phyloP scores from a whole-genome alignment of 2,113 vertebrate genomes.

The Romanogobio albipinnatus region DNA sequence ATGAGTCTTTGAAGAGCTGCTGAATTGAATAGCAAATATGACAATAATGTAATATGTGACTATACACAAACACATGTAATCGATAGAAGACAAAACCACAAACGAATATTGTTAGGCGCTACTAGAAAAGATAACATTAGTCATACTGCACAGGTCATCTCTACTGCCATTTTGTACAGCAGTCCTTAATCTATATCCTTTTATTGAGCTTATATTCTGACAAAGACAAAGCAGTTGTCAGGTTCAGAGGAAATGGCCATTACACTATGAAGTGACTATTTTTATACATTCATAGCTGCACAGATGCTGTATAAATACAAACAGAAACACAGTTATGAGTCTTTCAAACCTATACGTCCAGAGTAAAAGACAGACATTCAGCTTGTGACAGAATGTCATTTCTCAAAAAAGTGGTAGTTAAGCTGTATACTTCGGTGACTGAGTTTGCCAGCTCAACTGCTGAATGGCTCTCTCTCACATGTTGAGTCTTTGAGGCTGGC shows the following conservation, averaged over 20 bases:
- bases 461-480: slow-evolving; percentile 50
- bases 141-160: slow-evolving; percentile 57
- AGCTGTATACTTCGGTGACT: slow-evolving; percentile 22
- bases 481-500: slow-evolving; percentile 46
- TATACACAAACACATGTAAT: slow-evolving; percentile 36
- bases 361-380: slow-evolving; percentile 49
- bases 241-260: slow-evolving; percentile 69
- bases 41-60: neutral
- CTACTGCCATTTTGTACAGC: slow-evolving; percentile 57
- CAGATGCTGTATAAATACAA: slow-evolving; percentile 66
- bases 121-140: slow-evolving; percentile 71
- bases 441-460: slow-evolving; percentile 38
- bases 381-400: slow-evolving; percentile 21
- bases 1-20: neutral
- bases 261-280: slow-evolving; percentile 58
- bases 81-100: slow-evolving; percentile 4
- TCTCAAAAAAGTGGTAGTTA: slow-evolving; percentile 23
- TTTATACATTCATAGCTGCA: slow-evolving; percentile 67
- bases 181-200: slow-evolving; percentile 59
- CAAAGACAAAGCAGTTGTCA: slow-evolving; percentile 63
- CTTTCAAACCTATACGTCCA: slow-evolving; percentile 46
- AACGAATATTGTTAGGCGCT: slow-evolving; percentile 54
- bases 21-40: slow-evolving; percentile 8
- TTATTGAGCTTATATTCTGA: slow-evolving; percentile 65
- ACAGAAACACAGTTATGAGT: slow-evolving; percentile 51